Conservation (phyloP, 2,888 invertebrate species). For the Rhogogaster chlorosoma region DNA sequence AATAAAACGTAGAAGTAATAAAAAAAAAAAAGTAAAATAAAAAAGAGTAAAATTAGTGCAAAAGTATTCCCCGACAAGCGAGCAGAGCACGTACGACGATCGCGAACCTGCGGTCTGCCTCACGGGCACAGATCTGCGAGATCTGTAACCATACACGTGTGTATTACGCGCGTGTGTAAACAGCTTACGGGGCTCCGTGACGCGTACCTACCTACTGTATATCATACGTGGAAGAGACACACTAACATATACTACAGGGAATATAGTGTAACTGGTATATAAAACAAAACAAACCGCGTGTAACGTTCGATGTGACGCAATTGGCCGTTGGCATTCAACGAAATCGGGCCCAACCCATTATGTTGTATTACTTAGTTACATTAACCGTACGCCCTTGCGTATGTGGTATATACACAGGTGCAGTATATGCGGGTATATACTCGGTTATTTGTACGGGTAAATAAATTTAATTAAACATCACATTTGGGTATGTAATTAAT, state of each 20-base stretch:
- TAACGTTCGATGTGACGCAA: slow-evolving; percentile 46
- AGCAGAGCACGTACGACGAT: slow-evolving; percentile 12
- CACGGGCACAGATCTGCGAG: slow-evolving; percentile 22
- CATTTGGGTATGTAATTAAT: slow-evolving; percentile 58
- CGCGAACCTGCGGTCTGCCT: slow-evolving; percentile 23
- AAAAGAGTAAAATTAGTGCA: not conserved
- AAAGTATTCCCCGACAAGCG: not conserved
- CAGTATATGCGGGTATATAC: not conserved
- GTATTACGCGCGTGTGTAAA: slow-evolving; percentile 11
- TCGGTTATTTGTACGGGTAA: not conserved
- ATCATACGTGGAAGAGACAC: slow-evolving; percentile 9
- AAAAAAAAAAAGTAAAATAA: not conserved
- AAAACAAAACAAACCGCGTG: slow-evolving; percentile 26
- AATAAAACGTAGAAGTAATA: not conserved
- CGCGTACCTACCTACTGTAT: not conserved
- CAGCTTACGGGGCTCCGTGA: not conserved
- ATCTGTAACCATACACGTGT: slow-evolving; percentile 10
- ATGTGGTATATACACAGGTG: not conserved
- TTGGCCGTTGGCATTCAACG: slow-evolving; percentile 49
- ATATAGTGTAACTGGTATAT: not conserved
- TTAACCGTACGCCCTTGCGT: slow-evolving; percentile 6
- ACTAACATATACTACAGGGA: not conserved
- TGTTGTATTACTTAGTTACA: slow-evolving; percentile 24
- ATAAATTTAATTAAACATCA: slow-evolving; percentile 56
- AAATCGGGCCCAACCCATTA: slow-evolving; percentile 51